These are phyloP conservation scores for Donacobius atricapilla DNA, from an alignment of 2,113 vertebrate species.

Conservation along the genomic window DNA sequence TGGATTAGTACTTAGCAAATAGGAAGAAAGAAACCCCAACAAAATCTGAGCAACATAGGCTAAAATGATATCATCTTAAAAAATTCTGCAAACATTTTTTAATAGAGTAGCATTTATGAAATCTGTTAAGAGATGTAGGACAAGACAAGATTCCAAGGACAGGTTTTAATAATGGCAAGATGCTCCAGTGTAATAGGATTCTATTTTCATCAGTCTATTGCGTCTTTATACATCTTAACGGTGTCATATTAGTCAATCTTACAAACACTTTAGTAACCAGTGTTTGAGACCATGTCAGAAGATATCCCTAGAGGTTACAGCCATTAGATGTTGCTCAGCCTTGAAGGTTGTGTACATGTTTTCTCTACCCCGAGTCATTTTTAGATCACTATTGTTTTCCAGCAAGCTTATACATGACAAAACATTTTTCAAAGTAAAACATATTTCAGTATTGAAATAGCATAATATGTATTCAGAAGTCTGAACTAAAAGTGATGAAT, in stretches of 20 bases:
- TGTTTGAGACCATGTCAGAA: neutral
- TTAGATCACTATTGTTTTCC: neutral
- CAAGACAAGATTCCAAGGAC: neutral
- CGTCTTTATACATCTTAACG: neutral
- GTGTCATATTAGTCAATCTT: neutral
- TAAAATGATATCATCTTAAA: neutral
- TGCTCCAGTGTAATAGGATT: neutral
- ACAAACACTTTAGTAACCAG: neutral
- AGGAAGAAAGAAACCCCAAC: neutral
- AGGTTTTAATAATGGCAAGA: neutral
- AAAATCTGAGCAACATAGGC: neutral
- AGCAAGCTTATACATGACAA: neutral
- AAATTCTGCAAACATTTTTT: neutral
- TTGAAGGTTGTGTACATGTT: neutral
- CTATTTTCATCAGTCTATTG: neutral
- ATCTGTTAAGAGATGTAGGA: neutral
- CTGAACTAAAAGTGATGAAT: neutral
- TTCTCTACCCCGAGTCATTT: neutral
- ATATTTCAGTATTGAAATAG: neutral
- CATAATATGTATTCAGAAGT: neutral
- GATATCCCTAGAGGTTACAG: neutral
- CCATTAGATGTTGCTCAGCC: neutral
- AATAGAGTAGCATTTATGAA: neutral
- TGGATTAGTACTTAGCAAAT: neutral
- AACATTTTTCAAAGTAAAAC: neutral